These are phyloP conservation scores for Rhadinocentrus ornatus DNA, from an alignment of 2,797 vertebrate genomes.

Conservation along the genomic window DNA sequence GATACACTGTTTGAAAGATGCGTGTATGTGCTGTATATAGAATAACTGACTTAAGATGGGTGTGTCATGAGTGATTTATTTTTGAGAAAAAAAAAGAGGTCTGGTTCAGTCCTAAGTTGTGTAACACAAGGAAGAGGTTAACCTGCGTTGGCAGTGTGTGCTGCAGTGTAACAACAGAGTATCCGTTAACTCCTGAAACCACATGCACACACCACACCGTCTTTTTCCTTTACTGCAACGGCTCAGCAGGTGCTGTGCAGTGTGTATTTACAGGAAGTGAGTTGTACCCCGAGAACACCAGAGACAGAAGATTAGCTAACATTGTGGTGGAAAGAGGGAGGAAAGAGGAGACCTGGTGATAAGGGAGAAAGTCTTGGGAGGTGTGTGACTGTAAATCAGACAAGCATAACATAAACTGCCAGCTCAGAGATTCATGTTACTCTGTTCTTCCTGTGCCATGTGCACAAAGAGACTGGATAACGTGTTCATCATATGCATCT, in stretches of 20 bases:
- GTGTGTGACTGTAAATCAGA: constrained; percentile 67
- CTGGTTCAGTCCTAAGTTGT: constrained; percentile 49
- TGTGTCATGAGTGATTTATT: constrained; percentile 54
- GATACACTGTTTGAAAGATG: background rate
- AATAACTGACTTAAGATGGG: background rate
- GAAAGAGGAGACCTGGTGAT: constrained; percentile 36
- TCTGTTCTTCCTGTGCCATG: constrained; percentile 42
- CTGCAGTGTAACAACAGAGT: constrained; percentile 46
- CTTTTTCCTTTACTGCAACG: constrained; percentile 65
- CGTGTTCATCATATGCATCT: constrained; percentile 7
- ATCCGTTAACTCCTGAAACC: constrained; percentile 75
- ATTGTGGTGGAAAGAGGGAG: constrained; percentile 49
- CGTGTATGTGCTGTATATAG: background rate
- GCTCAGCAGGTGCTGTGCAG: constrained; percentile 73
- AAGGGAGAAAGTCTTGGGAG: constrained; percentile 39
- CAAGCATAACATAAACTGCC: constrained; percentile 64
- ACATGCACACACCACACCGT: constrained; percentile 24
- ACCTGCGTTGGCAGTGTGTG: constrained; percentile 42
- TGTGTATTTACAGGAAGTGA: constrained; percentile 78
- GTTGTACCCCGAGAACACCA: constrained; percentile 51
- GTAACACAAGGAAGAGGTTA: constrained; percentile 80
- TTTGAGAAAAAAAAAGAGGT: background rate
- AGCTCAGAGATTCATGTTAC: constrained; percentile 52
- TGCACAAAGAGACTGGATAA: constrained; percentile 8
- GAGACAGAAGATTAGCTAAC: constrained; percentile 71